phyloP scores from a whole-genome alignment of 2,113 vertebrate species.

The Esox niger region DNA sequence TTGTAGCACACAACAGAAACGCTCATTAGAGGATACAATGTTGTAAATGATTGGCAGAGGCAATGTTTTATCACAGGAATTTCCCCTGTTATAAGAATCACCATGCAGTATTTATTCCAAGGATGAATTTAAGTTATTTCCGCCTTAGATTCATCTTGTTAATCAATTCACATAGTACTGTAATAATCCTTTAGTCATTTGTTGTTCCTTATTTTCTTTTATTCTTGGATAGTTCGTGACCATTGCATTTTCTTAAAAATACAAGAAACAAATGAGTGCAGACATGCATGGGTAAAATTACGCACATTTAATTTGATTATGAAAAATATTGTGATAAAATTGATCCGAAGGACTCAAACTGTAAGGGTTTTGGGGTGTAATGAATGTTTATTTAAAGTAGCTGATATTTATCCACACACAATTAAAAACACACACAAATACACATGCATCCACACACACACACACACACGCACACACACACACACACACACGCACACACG shows the following conservation, averaged over 20 bases:
- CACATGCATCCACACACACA: background rate
- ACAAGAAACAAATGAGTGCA: background rate
- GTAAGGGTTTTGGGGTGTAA: background rate
- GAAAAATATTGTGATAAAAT: background rate
- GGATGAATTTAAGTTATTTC: background rate
- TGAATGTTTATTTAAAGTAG: too few species aligned
- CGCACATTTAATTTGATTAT: background rate
- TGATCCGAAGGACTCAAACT: background rate
- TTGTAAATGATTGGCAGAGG: background rate
- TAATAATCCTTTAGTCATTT: background rate
- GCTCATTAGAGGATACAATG: background rate
- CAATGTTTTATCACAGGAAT: background rate
- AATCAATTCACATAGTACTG: background rate
- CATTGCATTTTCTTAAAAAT: background rate
- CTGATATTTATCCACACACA: background rate
- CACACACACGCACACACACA: background rate
- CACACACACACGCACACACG: background rate
- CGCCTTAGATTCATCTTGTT: background rate
- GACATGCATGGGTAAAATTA: background rate
- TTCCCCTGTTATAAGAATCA: background rate
- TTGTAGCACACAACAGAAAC: conserved; percentile 4
- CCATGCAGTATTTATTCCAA: background rate
- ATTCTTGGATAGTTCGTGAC: background rate
- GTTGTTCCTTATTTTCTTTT: background rate
- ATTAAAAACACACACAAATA: background rate